Evolutionary conservation across 2,113 vertebrate genomes (phyloP).

Genomic region (Hassar affinis): DNA sequence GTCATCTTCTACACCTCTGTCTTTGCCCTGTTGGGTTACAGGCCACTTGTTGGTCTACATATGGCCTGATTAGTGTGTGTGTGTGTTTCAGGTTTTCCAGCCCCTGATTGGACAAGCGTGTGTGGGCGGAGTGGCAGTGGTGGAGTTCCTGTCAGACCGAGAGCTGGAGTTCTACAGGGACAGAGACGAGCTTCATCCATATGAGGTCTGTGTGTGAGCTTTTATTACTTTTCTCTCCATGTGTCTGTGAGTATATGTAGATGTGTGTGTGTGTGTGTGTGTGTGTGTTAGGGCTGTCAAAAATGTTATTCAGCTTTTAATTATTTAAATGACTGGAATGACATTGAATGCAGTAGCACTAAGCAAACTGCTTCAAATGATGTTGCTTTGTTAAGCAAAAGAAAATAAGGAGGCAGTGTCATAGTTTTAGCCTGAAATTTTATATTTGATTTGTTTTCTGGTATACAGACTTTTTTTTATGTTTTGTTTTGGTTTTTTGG

Average conservation of each 20-base stretch:
- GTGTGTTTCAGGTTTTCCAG: slow-evolving; percentile 42
- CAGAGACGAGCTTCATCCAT: slow-evolving; percentile 36
- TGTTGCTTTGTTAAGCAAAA: neutral
- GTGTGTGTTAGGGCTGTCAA: neutral
- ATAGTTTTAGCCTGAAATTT: neutral
- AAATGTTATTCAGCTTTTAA: neutral
- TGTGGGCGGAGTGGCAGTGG: slow-evolving; percentile 41
- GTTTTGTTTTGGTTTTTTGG: neutral
- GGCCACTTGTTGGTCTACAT: neutral
- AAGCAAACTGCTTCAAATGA: neutral
- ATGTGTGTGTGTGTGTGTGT: neutral
- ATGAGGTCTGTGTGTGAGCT: slow-evolving; percentile 39
- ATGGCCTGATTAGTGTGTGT: neutral
- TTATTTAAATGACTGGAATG: no score
- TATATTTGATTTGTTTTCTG: neutral
- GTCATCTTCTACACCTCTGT: neutral
- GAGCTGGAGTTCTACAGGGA: slow-evolving; percentile 52
- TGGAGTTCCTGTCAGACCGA: slow-evolving; percentile 54
- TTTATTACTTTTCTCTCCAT: neutral
- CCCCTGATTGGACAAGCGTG: slow-evolving; percentile 45
- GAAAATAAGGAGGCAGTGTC: neutral
- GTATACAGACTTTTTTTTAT: neutral
- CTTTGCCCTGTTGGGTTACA: neutral
- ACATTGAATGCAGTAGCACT: no score
- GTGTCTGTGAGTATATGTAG: neutral